Base-by-base conservation (phyloP, 2,888 invertebrate genomes). In the Leucoma salicis region DNA sequence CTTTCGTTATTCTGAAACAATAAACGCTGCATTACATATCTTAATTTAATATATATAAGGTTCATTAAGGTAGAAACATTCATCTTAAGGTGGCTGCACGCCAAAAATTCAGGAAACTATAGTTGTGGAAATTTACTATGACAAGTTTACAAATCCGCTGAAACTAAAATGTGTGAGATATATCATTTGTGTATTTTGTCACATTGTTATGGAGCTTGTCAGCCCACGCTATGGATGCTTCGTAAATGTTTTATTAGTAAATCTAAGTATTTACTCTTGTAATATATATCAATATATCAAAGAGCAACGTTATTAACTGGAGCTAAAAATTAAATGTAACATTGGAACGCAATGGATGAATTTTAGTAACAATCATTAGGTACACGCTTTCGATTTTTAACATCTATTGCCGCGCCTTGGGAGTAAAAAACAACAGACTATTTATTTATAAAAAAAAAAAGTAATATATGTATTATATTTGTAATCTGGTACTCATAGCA, bases 61-160 rank as follows among this genome's bases (percentile, higher is more conserved):
- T 43, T 36, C 40, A 34, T 31, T 37, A 42, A 18, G 39, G 42
- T 15, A 14, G 31, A 53, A 37, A 36, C 42, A 38, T 60, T 57
- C 41, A 48, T 46, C 14, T 16, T 39, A 18, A 11, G 8, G 46
- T 60, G 60, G 61, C 53, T 14, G 1, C 2, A 6, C 21, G 58
- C 60, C 60, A 58, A 60, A 40, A 41, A 33, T 42, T 40, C n/a
- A 10, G 8, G 14, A 41, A 46, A 55, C 50, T 61, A 51, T 39
- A 46, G 49, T 47, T 41, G 33, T 40, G 39, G 44, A 56, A 51
- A 55, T 46, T 45, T 42, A 50, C 45, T 38, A 43, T 39, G 41
- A 36, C 47, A 47, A 54, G 35, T 52, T 37, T 40, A 52, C 55
- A 60, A 55, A 60, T 60, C 42, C 42, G 49, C 27, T 42, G 42